Percentiles rank a stretch among this genome's conserved stretches.
Conservation (phyloP, 1,140 invertebrate genomes). For the Colletes latitarsis region DNA sequence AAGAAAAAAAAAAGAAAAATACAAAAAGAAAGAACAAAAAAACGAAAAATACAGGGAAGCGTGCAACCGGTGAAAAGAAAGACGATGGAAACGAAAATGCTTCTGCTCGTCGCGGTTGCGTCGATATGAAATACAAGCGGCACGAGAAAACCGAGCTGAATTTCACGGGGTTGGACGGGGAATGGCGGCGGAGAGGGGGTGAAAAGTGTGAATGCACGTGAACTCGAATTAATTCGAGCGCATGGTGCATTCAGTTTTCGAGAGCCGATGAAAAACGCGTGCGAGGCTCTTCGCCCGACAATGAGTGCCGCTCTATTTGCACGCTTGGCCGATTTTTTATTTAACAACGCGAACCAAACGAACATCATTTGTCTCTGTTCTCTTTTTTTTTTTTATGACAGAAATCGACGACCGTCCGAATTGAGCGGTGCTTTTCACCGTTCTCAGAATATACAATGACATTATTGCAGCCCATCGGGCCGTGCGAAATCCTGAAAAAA, state of each 20-base stretch:
- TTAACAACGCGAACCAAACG: slow-evolving; percentile 17
- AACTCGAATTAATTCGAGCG: slow-evolving; percentile 55
- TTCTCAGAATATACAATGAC: neutral
- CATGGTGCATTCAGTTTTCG: slow-evolving; percentile 42
- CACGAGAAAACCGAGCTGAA: neutral
- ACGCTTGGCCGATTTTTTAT: slow-evolving; percentile 26
- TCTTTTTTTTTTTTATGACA: slow-evolving; percentile 8
- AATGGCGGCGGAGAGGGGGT: slow-evolving; percentile 21
- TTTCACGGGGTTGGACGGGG: slow-evolving; percentile 11
- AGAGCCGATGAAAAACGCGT: slow-evolving; percentile 44
- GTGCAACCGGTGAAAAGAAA: neutral
- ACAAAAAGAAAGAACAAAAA: neutral
- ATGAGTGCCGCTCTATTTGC: slow-evolving; percentile 59
- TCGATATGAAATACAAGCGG: neutral
- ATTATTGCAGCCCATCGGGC: slow-evolving; percentile 11
- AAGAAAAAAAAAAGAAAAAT: neutral
- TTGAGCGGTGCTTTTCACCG: neutral
- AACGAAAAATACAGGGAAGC: neutral
- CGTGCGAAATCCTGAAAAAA: neutral
- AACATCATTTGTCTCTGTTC: neutral
- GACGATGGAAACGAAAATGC: neutral
- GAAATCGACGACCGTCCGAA: neutral
- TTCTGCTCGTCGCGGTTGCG: slow-evolving; percentile 18
- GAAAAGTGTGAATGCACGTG: slow-evolving; percentile 28
- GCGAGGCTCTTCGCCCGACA: slow-evolving; percentile 33